These are phyloP conservation scores for Lagopus muta DNA, from an alignment of 2,113 vertebrate species.

Conservation along the genomic window DNA sequence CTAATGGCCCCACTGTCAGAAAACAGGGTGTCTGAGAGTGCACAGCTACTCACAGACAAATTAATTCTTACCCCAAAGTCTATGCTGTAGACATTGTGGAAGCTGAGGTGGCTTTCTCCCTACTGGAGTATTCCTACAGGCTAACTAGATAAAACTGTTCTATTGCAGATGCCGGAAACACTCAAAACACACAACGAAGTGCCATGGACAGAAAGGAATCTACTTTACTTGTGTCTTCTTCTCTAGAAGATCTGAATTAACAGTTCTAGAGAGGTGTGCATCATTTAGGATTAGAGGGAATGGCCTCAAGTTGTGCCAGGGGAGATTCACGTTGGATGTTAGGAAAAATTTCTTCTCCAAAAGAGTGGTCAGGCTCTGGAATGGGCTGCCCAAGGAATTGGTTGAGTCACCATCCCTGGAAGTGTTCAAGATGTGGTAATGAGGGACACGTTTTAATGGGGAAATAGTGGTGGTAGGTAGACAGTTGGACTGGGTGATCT, in stretches of 20 bases:
- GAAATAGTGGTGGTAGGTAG: too few relatives aligned
- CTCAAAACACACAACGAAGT: neutral
- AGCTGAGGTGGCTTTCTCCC: neutral
- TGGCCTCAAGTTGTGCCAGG: too few relatives aligned
- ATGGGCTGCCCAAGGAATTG: too few relatives aligned
- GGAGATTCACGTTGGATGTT: too few relatives aligned
- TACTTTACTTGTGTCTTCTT: neutral
- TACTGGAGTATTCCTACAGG: neutral
- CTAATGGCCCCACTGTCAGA: neutral
- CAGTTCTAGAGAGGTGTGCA: neutral
- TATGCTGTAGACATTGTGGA: neutral
- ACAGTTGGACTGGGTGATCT: too few relatives aligned
- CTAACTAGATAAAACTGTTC: neutral
- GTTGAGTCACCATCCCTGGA: too few relatives aligned
- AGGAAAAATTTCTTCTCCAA: too few relatives aligned
- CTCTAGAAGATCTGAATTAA: neutral
- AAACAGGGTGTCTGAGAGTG: neutral
- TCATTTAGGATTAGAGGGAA: too few relatives aligned
- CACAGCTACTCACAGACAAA: neutral
- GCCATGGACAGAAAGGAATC: neutral
- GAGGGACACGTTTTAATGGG: too few relatives aligned
- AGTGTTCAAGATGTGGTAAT: too few relatives aligned
- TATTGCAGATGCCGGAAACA: neutral
- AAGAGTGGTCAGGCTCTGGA: too few relatives aligned
- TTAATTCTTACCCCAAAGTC: neutral